Evolutionary conservation across 2,113 vertebrate genomes (phyloP), one percentile per base, ranked within the genome.

Genomic region (Petromus typicus): DNA sequence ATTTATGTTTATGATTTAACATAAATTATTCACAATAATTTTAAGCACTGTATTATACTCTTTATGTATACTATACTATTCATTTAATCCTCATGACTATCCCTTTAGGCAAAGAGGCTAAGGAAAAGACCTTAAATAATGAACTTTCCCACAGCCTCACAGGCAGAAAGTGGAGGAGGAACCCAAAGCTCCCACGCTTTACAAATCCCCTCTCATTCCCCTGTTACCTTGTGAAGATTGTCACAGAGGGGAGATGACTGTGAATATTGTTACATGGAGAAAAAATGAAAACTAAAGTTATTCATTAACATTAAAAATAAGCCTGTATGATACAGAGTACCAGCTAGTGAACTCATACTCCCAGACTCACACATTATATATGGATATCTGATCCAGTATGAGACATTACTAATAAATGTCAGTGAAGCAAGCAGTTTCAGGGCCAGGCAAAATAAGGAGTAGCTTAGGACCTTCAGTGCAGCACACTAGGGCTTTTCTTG

Each of bases 121-220:
- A 88, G n/a, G 37, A 90, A 25, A 92, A 94, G 34, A 45, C 27
- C 75, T 78, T 51, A 90, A 48, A 20, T 83, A 87, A 67, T 71
- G 34, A 78, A 11, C n/a, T 54, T 89, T 13, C 37, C 17, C 37
- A 51, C 4, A 81, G 14, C 9, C 75, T 76, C 37, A 43, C 22
- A 32, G 22, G 13, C 67, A 48, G 7, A 40, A 25, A 78, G 1
- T 37, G 56, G 1, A 66, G 37, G 67, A 66, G 14, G 40, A 40
- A 18, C 7, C 56, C 40, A 22, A 34, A 37, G 30, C 6, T 10
- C 63, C 25, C 25, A 27, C 51, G 34, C 12, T 81, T 94, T 79
- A 43, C 54, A 54, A 57, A 0, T 69, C 17, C 20, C 59, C 80
- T 61, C 23, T 14, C 0, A 34, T 10, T 79, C 5, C 18, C 30